These are phyloP conservation scores for Serilophus lunatus DNA, from an alignment of 2,113 vertebrate species.

Conservation along the genomic window DNA sequence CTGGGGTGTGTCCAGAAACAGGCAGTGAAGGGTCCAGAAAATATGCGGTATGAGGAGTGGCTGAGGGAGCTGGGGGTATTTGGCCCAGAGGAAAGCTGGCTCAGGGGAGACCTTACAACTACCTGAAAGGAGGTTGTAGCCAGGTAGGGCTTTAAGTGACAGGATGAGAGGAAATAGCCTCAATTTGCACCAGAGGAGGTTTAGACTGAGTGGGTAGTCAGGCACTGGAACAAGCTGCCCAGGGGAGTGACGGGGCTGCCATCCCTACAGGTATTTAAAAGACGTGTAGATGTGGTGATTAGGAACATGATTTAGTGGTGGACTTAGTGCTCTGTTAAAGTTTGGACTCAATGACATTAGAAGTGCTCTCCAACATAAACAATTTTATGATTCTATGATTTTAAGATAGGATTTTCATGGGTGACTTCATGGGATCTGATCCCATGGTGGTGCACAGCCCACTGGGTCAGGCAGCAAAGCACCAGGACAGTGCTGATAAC, in stretches of 20 bases:
- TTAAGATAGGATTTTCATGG: background rate
- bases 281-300: background rate
- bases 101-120: background rate
- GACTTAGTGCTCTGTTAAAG: background rate
- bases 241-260: background rate
- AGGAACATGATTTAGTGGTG: background rate
- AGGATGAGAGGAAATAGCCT: background rate
- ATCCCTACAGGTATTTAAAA: background rate
- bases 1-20: background rate
- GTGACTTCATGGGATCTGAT: fast-evolving
- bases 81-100: background rate
- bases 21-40: background rate
- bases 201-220: background rate
- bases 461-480: background rate
- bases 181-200: background rate
- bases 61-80: background rate
- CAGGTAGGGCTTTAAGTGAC: background rate
- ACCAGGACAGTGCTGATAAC: background rate
- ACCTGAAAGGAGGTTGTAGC: background rate
- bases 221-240: background rate
- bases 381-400: background rate
- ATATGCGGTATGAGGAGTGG: fast-evolving
- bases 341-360: background rate
- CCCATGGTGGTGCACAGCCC: background rate
- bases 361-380: background rate